Evolutionary conservation across 2,113 vertebrate species (phyloP).

Genomic region (Geothlypis trichas): DNA sequence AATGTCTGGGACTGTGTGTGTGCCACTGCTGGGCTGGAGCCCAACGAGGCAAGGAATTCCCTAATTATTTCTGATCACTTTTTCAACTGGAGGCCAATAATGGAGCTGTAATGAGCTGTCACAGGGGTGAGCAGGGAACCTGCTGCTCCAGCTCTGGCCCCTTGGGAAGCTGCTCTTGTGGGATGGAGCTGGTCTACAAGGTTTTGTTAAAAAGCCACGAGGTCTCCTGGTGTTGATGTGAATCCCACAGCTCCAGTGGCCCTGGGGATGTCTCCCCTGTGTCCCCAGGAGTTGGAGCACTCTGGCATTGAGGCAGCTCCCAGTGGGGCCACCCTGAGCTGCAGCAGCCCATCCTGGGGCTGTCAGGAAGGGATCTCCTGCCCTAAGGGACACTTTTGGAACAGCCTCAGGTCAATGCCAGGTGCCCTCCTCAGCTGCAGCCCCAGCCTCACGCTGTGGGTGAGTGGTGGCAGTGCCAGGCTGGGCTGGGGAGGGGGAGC

Average conservation of each 20-base stretch:
- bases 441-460: fast-evolving
- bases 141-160: background rate
- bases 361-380: background rate
- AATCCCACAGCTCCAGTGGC: background rate
- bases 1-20: background rate
- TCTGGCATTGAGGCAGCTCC: background rate
- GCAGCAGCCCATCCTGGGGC: background rate
- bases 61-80: background rate
- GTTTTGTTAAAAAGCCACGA: background rate
- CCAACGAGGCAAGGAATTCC: background rate
- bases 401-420: background rate
- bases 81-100: background rate
- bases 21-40: background rate
- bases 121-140: fast-evolving
- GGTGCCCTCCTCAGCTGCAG: background rate
- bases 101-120: background rate
- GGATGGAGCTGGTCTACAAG: background rate
- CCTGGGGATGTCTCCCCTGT: background rate
- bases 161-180: background rate
- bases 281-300: background rate
- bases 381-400: fast-evolving
- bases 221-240: background rate
- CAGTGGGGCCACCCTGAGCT: background rate
- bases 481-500: background rate
- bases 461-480: fast-evolving